phyloP scores from a whole-genome alignment of 2,888 invertebrate genomes.

The Acrocyrtus sp. region DNA sequence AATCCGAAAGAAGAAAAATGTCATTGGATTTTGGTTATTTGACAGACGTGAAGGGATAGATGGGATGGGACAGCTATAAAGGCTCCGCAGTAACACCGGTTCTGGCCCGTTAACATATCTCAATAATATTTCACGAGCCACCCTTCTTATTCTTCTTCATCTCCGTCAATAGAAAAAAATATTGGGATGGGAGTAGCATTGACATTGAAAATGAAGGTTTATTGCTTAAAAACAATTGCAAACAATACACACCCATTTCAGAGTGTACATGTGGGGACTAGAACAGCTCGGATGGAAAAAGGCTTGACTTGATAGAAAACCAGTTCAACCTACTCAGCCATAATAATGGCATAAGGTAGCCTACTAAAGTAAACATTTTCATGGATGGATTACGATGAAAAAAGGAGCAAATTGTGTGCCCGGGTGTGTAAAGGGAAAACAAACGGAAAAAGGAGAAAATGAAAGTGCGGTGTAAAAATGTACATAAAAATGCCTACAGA shows the following conservation, averaged over 20 bases:
- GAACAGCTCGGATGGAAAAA: not conserved
- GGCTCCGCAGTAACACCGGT: no score
- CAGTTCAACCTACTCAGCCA: no score
- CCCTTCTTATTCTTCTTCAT: conserved; percentile 11
- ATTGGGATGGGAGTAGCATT: no score
- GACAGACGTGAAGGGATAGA: not conserved
- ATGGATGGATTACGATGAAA: no score
- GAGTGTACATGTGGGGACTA: not conserved
- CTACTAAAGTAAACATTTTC: no score
- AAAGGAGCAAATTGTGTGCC: no score
- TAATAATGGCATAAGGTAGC: no score
- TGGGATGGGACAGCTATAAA: conserved; percentile 2
- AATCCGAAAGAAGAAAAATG: conserved; percentile 24
- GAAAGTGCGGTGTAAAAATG: not conserved
- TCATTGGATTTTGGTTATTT: conserved; percentile 19
- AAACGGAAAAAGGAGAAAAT: not conserved
- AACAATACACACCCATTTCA: not conserved
- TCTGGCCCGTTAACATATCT: conserved; percentile 27
- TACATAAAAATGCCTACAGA: not conserved
- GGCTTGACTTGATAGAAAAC: not conserved
- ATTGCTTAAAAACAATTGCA: conserved; percentile 43
- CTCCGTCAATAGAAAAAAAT: conserved; percentile 4
- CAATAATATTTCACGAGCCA: not conserved
- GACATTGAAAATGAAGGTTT: conserved; percentile 38
- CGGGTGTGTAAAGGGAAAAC: conserved; percentile 10